Conservation (phyloP, 2,113 vertebrate genomes). For the Chiloscyllium plagiosum region DNA sequence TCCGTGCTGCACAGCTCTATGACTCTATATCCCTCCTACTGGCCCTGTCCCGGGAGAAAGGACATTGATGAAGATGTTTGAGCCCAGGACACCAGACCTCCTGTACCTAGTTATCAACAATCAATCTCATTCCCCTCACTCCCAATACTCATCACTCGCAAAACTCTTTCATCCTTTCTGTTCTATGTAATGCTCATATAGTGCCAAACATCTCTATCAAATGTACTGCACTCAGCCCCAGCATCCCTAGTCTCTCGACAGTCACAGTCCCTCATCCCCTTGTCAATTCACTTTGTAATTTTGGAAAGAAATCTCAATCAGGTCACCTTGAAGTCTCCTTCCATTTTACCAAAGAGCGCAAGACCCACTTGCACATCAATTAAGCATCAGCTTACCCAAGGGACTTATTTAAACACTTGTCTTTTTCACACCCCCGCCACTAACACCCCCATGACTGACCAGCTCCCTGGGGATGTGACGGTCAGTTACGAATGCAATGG, state of each 20-base stretch:
- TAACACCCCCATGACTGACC: not conserved
- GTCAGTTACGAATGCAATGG: not conserved
- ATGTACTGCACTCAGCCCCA: not conserved
- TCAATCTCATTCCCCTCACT: too few species aligned
- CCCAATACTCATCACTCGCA: too few species aligned
- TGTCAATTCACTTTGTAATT: not conserved
- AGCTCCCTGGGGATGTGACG: not conserved
- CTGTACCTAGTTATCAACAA: too few species aligned
- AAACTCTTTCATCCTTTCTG: too few species aligned
- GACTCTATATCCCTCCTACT: not conserved
- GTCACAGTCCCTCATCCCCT: not conserved
- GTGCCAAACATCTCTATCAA: not conserved
- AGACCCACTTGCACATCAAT: not conserved
- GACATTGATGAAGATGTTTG: not conserved
- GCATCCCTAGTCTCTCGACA: not conserved
- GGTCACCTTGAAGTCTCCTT: constrained; percentile 12
- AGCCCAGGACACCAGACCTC: not conserved
- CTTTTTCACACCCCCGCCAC: not conserved
- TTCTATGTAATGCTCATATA: too few species aligned
- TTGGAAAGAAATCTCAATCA: not conserved
- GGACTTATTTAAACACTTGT: not conserved
- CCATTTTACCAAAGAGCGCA: not conserved
- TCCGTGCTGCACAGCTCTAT: too few species aligned
- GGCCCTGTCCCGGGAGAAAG: not conserved
- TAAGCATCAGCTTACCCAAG: not conserved